Evolutionary conservation across 2,113 vertebrate species (phyloP).

Genomic region (Xenopus tropicalis): DNA sequence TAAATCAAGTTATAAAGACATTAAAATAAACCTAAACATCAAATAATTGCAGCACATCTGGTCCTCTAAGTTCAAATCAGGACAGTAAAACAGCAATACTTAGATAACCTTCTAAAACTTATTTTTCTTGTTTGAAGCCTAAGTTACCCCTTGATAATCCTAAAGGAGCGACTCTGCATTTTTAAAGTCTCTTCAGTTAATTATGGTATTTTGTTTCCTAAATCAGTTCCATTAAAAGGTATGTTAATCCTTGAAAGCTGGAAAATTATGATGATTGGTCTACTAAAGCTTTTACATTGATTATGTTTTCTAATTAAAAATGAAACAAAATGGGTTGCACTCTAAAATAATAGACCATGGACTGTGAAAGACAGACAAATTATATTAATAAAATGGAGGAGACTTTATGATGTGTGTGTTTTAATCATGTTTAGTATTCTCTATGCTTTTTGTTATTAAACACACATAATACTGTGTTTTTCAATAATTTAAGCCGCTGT

Average conservation of each 20-base stretch:
- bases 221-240: conserved; percentile 45
- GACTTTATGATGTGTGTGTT: conserved; percentile 30
- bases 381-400: conserved; percentile 27
- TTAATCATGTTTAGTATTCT: conserved; percentile 17
- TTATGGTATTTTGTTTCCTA: conserved; percentile 44
- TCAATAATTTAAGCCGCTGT: conserved; percentile 8
- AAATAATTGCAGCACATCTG: too few species aligned
- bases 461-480: conserved; percentile 31
- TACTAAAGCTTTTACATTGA: conserved; percentile 43
- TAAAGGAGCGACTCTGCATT: conserved; percentile 38
- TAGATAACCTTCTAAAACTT: conserved; percentile 18
- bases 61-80: too few species aligned
- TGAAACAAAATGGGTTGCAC: conserved; percentile 42
- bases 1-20: too few species aligned
- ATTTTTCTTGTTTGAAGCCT: conserved; percentile 7
- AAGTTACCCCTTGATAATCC: conserved; percentile 24
- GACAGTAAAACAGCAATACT: neutral
- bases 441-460: conserved; percentile 31
- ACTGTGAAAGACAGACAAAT: conserved; percentile 38
- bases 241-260: conserved; percentile 43
- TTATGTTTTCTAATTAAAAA: conserved; percentile 47
- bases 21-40: too few species aligned
- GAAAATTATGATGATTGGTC: conserved; percentile 46
- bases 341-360: conserved; percentile 35
- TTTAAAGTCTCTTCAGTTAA: conserved; percentile 43